Base-by-base conservation (phyloP, 30 jellyfish, hydroid and myxozoan species). In the Pseudorhiza aurosa region DNA sequence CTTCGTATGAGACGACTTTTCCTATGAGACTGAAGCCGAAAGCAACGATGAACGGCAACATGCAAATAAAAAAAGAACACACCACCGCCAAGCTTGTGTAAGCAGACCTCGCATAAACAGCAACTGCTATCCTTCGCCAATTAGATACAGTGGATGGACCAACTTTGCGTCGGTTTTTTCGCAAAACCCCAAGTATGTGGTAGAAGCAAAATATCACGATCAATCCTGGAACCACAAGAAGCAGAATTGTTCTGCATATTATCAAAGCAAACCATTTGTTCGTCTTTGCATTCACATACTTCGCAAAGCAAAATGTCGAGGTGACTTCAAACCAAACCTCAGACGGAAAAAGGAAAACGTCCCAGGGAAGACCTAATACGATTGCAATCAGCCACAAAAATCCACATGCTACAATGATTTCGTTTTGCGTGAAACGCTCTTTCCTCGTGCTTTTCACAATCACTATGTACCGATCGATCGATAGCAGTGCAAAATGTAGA, bases 101-200 rank as follows among this genome's bases (percentile, higher is more conserved):
- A 1, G 96, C 96, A 8, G 96, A 85, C 36, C 64, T 71, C 9
- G 96, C 88, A 65, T 85, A 77, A 3, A 85, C 96, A 8, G 85
- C 85, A 18, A 85, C 85, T 11, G 96, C 96, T 21, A 85, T 85
- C 57, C 73, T 85, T 4, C 96, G 96, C 85, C 87, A 72, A 40
- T 85, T 72, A 6, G 88, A 71, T 7, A 85, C 75, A 17, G 85
- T 75, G 39, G 96, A 58, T 26, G 96, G 96, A 35, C 96, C 89
- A 0, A 85, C 85, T 72, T 72, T 71, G 21, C 96, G 88, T 21
- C 96, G 83, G 84, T 72, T 85, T 12, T 85, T 73, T 55, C 89
- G 26, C 40, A 85, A 75, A 9, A 49, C 72, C 2, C 85, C 59
- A 32, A 85, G 45, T 1, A 85, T 72, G 24, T 64, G 74, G 28